Conservation (phyloP, 2,888 invertebrate species). For the Glaucopsyche alexis region DNA sequence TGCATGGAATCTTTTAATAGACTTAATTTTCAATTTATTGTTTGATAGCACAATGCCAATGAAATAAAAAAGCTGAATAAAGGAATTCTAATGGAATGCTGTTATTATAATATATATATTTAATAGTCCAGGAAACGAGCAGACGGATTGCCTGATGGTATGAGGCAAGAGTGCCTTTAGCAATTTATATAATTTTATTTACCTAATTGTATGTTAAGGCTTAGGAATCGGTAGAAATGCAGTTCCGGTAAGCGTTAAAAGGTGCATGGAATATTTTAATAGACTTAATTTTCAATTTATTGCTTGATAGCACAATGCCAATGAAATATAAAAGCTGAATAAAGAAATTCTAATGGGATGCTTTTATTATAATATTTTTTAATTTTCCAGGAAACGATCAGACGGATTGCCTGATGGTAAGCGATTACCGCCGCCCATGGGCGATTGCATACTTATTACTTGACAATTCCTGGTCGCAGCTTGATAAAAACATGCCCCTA, state of each 20-base stretch:
- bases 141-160: too few species aligned
- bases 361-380: too few species aligned
- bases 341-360: not conserved
- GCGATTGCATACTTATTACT: too few species aligned
- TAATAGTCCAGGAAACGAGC: too few species aligned
- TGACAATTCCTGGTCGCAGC: too few species aligned
- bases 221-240: slow-evolving; percentile 16
- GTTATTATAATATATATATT: not conserved
- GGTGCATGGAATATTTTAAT: slow-evolving; percentile 12
- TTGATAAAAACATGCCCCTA: too few species aligned
- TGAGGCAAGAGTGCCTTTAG: not conserved
- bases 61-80: not conserved
- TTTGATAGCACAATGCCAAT: not conserved
- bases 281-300: not conserved
- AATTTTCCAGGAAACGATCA: too few species aligned
- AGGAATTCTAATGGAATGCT: not conserved
- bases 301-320: not conserved
- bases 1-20: slow-evolving; percentile 14
- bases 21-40: not conserved
- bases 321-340: not conserved
- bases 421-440: too few species aligned
- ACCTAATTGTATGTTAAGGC: not conserved
- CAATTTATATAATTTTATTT: not conserved
- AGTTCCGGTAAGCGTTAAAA: slow-evolving; percentile 15
- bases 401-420: too few species aligned